Base-by-base conservation (phyloP, 2,797 vertebrate genomes). In the Anniella stebbinsi region DNA sequence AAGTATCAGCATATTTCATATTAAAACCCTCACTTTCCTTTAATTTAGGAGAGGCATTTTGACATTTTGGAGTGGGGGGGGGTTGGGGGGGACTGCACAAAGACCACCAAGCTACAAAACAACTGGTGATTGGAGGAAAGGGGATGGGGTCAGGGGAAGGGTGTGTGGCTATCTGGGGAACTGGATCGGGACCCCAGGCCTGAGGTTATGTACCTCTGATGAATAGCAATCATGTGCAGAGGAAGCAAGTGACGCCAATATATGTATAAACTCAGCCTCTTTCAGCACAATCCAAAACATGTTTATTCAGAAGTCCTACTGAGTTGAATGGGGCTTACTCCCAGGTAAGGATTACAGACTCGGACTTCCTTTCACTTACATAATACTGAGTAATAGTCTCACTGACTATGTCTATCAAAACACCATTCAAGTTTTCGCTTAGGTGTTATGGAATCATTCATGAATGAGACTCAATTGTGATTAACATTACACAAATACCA, bases 291-390 rank as follows among this genome's bases (percentile, higher is more conserved):
- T 48, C 57, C 18, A 25, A 87, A 15, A 63, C 18, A 77, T 21
- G 63, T 38, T 54, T 80, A 54, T n/a, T 73, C 51, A 72, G 66
- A 70, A 36, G 33, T 70, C 9, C 45, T 21, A n/a, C 21, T 30
- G 45, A 7, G 45, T 84, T 72, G 51, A 84, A 51, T 51, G 17
- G 38, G 5, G 83, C 3, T 51, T 70, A 54, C 33, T 72, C 67
- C 17, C 67, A 72, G 67, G 45, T 21, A 11, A 70, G 17, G 66
- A 48, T 17, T n/a, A 2, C 66, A 82, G 57, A 66, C 25, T 36
- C 57, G 30, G 9, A 72, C 82, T 77, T 66, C 36, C 91, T 91
- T 94, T 87, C 87, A 28, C 5, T 18, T 76, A 76, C 4, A 87
- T 91, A 78, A 1, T 38, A 10, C 10, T n/a, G 48, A 51, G 70